Evolutionary conservation across 2,797 vertebrate genomes (phyloP), one percentile per base, ranked within the genome.

Genomic region (Pampus argenteus): DNA sequence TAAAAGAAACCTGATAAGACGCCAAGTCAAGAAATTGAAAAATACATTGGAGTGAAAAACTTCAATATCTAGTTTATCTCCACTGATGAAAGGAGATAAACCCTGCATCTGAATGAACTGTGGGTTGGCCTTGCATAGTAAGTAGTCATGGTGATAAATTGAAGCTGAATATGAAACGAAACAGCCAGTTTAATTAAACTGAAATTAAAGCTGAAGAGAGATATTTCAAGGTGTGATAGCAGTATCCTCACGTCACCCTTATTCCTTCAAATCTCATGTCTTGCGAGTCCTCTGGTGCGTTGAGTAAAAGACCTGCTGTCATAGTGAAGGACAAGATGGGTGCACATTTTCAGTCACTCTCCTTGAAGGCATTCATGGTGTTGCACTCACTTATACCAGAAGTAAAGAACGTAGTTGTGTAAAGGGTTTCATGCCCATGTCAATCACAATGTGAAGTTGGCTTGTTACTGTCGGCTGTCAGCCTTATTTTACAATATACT

Each of bases 71-170:
- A 70, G 5, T 66, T 70, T 61, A 62, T 64, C 60, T 78, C 29
- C 40, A 8, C 42, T 28, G 60, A 76, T 78, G 34, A 78, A 74
- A 52, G 80, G 28, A 9, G 70, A 74, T 66, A 77, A 71, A 70
- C 4, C 4, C 20, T 77, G 80, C 71, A 78, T 75, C 58, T 72
- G 61, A 83, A 86, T 81, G 73, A 81, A 69, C 25, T 25, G 11
- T 55, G 40, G 63, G 40, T 20, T 48, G 36, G 60, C 65, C 51
- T 51, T 52, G 73, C 68, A 74, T 67, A 64, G 47, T 58, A 73
- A 78, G 28, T n/a, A 71, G 36, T 63, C 48, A n/a, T 5, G 1
- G 34, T 59, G 62, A 76, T n/a, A n/a, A 74, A 66, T 54, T 56
- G 52, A 14, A 68, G 59, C 38, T 68, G 26, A 74, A 64, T 59